Conservation (phyloP, 2,888 invertebrate species). For the Coelogynopora nodosa region DNA sequence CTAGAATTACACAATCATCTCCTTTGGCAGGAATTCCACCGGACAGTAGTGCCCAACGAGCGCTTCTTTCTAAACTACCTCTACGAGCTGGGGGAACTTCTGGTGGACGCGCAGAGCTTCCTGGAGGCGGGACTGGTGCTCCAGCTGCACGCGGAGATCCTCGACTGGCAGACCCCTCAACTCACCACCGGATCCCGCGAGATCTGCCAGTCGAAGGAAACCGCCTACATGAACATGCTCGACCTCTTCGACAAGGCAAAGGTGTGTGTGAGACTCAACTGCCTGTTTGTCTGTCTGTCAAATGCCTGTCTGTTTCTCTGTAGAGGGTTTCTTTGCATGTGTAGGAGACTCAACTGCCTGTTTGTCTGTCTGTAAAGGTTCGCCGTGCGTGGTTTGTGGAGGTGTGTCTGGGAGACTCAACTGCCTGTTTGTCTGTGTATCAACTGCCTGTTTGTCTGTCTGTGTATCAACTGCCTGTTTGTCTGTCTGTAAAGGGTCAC, state of each 20-base stretch:
- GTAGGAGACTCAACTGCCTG: too few species aligned
- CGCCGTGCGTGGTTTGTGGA: too few species aligned
- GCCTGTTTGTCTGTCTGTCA: too few species aligned
- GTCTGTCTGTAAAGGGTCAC: too few species aligned
- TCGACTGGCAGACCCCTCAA: constrained; percentile 56
- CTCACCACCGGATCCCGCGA: not conserved
- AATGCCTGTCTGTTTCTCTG: too few species aligned
- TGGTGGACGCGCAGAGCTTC: constrained; percentile 83
- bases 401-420: too few species aligned
- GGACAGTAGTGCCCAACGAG: not conserved
- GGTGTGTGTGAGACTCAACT: constrained; percentile 65
- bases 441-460: too few species aligned
- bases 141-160: constrained; percentile 83
- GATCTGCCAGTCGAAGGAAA: constrained; percentile 67
- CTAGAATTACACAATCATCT: too few species aligned
- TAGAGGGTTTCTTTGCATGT: too few species aligned
- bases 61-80: constrained; percentile 67
- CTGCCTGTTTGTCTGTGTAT: too few species aligned
- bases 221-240: constrained; percentile 80
- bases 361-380: too few species aligned
- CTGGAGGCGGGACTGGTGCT: constrained; percentile 91
- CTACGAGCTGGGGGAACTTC: constrained; percentile 86
- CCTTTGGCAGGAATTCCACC: not conserved
- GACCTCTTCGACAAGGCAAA: constrained; percentile 89
- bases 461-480: too few species aligned